These are phyloP conservation scores for Drosophila mauritiana DNA, from an alignment of 1,140 invertebrate genomes.

Conservation along the genomic window DNA sequence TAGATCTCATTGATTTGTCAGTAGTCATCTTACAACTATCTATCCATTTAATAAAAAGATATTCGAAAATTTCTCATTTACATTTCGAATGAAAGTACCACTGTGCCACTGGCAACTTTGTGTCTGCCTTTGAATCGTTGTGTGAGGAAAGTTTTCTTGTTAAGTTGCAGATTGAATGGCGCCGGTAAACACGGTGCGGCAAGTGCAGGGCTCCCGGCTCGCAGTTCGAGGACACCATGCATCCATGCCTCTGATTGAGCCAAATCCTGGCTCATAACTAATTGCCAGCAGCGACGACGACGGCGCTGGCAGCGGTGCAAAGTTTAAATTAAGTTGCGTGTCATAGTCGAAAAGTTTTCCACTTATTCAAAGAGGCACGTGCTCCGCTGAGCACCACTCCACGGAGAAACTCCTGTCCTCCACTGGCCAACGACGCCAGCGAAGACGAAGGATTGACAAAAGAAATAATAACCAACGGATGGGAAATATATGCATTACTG, in stretches of 20 bases:
- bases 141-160: conserved; percentile 41
- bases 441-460: neutral
- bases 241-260: conserved; percentile 25
- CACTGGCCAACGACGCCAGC: neutral
- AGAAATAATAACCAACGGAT: neutral
- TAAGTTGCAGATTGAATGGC: conserved; percentile 47
- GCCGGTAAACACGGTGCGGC: conserved; percentile 34
- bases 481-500: conserved; percentile 7
- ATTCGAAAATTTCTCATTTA: no score
- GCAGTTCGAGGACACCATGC: neutral
- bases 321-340: conserved; percentile 77
- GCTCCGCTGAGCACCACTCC: conserved; percentile 2
- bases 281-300: conserved; percentile 54
- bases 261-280: conserved; percentile 64
- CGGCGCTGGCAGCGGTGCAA: conserved; percentile 40
- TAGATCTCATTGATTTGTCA: no score
- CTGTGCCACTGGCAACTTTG: conserved; percentile 17
- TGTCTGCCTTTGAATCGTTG: conserved; percentile 2
- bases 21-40: no score
- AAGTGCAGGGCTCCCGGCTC: neutral
- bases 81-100: neutral
- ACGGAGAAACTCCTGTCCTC: conserved; percentile 5
- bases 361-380: conserved; percentile 49
- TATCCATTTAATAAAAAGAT: no score
- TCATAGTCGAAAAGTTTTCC: conserved; percentile 72